Evolutionary conservation across 1,140 invertebrate species (phyloP), one percentile per base, ranked within the genome.

Genomic region (Zaprionus nigranus): DNA sequence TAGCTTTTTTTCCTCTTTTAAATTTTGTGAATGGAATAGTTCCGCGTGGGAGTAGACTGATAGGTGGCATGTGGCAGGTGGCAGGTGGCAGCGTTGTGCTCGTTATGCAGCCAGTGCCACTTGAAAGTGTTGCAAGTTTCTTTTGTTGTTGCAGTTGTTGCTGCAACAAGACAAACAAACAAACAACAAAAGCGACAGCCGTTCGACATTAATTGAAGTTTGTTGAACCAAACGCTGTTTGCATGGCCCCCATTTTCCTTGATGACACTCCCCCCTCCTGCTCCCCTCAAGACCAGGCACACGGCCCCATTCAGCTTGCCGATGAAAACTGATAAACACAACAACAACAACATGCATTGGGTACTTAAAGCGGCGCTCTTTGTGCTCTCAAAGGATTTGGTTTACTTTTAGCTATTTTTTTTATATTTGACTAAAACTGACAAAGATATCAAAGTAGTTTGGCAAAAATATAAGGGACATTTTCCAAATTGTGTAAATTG

Each of bases 221-320:
- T 87, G 83, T 86, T 86, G 83, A 86, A 86, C 83, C 83, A 86
- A 86, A 77, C 69, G 80, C 80, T 87, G 79, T 86, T 85, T 85
- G 75, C 82, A 51, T 75, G 53, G 66, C 67, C 66, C 68, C 71
- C 65, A 68, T 74, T 74, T 57, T 36, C 11, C 36, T 67, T 73
- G 64, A 49, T 40, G 40, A 63, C 36, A n/a, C 30, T 7, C 5
- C 56, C 62, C n/a, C 0, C 62, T n/a, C 0, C 49, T 34, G 4
- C 43, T 11, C 15, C 24, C 46, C 1, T 11, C 17, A 11, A 51
- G n/a, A 4, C n/a, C 2, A 17, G 40, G 11, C 40, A 43, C 7
- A 15, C 15, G 40, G 17, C 20, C 46, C 46, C 40, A 17, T 46
- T 51, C 20, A 22, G 46, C 46, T 13, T 12, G 3, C 20, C 20